These are phyloP conservation scores for Phorcus lineatus DNA, from an alignment of 2,888 invertebrate species.

Conservation along the genomic window DNA sequence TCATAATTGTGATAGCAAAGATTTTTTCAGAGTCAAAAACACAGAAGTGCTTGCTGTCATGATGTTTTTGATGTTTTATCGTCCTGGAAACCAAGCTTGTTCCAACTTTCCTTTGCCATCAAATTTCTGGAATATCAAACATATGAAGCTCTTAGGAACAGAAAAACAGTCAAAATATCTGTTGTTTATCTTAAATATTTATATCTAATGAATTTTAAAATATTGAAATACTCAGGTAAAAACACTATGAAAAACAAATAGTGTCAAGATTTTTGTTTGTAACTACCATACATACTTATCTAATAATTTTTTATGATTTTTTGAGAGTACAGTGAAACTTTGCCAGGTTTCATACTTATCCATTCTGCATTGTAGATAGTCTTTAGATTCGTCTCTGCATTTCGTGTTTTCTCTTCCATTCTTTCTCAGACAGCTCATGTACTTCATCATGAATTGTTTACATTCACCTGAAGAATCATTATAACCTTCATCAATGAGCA, in stretches of 20 bases:
- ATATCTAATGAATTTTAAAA: too few relatives aligned
- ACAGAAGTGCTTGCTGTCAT: too few relatives aligned
- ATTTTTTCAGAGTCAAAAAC: too few relatives aligned
- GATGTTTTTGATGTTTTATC: background rate
- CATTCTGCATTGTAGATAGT: slow-evolving; percentile 95
- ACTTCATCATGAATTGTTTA: slow-evolving; percentile 89
- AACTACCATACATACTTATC: too few relatives aligned
- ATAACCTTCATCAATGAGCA: too few relatives aligned
- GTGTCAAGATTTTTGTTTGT: too few relatives aligned
- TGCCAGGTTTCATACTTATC: slow-evolving; percentile 79
- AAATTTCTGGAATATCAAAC: slow-evolving; percentile 79
- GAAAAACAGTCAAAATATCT: background rate
- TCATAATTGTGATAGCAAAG: too few relatives aligned
- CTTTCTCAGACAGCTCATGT: slow-evolving; percentile 89
- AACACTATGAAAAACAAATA: too few relatives aligned
- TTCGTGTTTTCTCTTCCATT: slow-evolving; percentile 86
- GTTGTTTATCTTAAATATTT: too few relatives aligned
- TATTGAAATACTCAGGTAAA: too few relatives aligned
- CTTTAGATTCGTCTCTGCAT: slow-evolving; percentile 88
- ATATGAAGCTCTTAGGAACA: background rate
- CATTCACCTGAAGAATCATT: slow-evolving; percentile 78
- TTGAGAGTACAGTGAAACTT: too few relatives aligned
- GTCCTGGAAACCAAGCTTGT: slow-evolving; percentile 85
- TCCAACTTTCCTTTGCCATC: slow-evolving; percentile 95
- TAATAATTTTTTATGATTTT: too few relatives aligned